Percentiles rank a stretch among this genome's conserved stretches.
These are phyloP conservation scores for Formica exsecta DNA, from an alignment of 1,140 invertebrate species.

Conservation along the genomic window DNA sequence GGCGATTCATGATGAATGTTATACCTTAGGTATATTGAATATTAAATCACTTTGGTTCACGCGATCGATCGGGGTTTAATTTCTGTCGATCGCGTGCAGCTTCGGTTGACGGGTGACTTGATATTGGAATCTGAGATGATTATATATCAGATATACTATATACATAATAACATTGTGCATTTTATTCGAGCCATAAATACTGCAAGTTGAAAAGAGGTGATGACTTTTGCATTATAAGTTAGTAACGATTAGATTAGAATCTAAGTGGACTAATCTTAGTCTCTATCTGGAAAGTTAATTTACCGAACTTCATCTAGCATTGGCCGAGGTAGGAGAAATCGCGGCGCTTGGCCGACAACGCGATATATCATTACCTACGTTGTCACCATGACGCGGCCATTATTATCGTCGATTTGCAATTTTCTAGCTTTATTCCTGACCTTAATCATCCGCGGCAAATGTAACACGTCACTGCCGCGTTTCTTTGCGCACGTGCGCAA, in stretches of 20 bases:
- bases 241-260: not conserved
- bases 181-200: not conserved
- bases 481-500: constrained; percentile 26
- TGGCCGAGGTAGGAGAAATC: constrained; percentile 27
- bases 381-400: constrained; percentile 41
- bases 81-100: constrained; percentile 4
- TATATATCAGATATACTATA: not conserved
- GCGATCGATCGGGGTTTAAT: constrained; percentile 24
- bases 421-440: constrained; percentile 47
- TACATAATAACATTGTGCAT: not conserved
- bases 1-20: constrained; percentile 45
- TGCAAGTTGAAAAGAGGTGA: not conserved
- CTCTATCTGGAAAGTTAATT: constrained; percentile 23
- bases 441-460: constrained; percentile 33
- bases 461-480: constrained; percentile 41
- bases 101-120: not conserved
- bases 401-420: constrained; percentile 40
- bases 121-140: not conserved
- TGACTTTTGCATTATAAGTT: not conserved
- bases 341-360: not conserved
- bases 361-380: constrained; percentile 8
- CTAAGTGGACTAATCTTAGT: not conserved
- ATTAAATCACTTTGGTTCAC: not conserved
- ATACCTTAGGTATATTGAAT: not conserved
- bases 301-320: not conserved